Base-by-base conservation (phyloP, 2,113 vertebrate genomes). In the Cisticola juncidis region DNA sequence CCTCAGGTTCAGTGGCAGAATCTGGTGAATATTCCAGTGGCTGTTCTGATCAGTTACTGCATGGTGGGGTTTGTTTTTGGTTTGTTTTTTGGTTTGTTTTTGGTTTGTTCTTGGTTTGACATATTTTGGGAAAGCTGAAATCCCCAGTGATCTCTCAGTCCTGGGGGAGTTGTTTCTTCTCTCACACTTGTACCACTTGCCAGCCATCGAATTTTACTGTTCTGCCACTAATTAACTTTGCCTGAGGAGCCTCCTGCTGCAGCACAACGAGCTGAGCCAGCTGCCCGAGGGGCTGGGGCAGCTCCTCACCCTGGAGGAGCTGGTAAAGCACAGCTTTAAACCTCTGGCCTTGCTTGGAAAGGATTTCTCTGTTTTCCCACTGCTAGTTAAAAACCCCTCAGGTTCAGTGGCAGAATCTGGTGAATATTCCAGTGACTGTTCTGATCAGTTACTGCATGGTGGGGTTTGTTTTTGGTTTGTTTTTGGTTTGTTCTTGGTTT, bases 231-330 rank as follows among this genome's bases (percentile, higher is more conserved):
- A n/a, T n/a, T n/a, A n/a, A n/a, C n/a, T n/a, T n/a, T n/a, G 91
- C n/a, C 97, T 99, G 74, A 97, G 92, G 73, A 98, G 97, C 88
- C 97, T 99, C 4, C 98, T 99, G 40, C 86, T 99, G 26, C 99
- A 99, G 72, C 98, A 99, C 95, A 99, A 99, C 65, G 97, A 98
- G 84, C 96, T 99, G 40, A 97, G 98, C 22, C 82, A 62, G 40
- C 89, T 99, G 47, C 98, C 99, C 2, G 98, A 98, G 48, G 98
- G 98, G 40, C 97, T 99, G 83, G 98, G 99, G 31, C 98, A 98
- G 33, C 98, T 99, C 31, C 79, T 91, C 87, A 97, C 53, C 88
- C 97, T 99, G 84, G 98, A 99, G 53, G 99, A 99, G 84, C 91
- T 99, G 96, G 99, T 99, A 98, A 98, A 97, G 97, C 47, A n/a